phyloP scores from a whole-genome alignment of 2,888 invertebrate species.

The Parascotia fuliginaria region DNA sequence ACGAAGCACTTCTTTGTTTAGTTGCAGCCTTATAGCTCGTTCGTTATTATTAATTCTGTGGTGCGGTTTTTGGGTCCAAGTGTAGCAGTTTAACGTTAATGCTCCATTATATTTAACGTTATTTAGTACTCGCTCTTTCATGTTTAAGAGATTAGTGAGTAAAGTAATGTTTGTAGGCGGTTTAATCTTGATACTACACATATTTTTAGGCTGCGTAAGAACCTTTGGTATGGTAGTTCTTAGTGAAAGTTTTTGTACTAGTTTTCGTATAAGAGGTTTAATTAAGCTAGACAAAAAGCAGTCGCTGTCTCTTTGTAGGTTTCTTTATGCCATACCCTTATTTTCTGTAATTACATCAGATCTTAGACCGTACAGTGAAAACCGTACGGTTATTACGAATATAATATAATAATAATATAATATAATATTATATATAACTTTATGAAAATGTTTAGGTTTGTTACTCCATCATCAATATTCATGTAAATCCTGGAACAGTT shows the following conservation, averaged over 20 bases:
- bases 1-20: conserved; percentile 2
- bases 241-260: neutral
- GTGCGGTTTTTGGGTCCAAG: conserved; percentile 57
- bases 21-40: conserved; percentile 22
- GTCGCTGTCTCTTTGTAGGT: neutral
- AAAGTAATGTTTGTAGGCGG: conserved; percentile 29
- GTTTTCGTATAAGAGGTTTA: neutral
- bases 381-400: too few species aligned
- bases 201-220: neutral
- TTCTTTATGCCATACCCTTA: neutral
- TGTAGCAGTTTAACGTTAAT: conserved; percentile 48
- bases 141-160: conserved; percentile 35
- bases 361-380: too few species aligned
- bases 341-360: too few species aligned
- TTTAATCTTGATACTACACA: conserved; percentile 9
- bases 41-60: conserved; percentile 66
- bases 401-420: too few species aligned
- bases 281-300: neutral
- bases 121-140: conserved; percentile 40
- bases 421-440: too few species aligned
- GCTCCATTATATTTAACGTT: conserved; percentile 44
- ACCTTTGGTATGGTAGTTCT: too few species aligned
- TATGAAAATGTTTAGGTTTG: too few species aligned
- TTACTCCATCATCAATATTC: too few species aligned
- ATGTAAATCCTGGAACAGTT: too few species aligned